A percentile compares a stretch with the other conserved stretches of the same genome.
Evolutionary conservation across 1,140 invertebrate species (phyloP).

Genomic region (Pseudomyrmex dendroicus): DNA sequence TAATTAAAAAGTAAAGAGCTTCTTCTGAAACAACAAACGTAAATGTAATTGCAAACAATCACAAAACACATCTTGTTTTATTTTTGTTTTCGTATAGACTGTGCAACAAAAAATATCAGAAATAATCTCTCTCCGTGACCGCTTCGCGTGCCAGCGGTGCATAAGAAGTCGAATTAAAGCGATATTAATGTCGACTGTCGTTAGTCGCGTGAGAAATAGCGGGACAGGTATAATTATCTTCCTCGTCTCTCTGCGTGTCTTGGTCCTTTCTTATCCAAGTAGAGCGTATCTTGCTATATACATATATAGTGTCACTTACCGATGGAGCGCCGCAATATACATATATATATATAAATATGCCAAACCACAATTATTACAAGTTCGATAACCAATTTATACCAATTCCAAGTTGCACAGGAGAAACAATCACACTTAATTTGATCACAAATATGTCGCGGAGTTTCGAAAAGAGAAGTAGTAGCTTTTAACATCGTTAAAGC

Average conservation of each 20-base stretch:
- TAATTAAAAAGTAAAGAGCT: too few species aligned
- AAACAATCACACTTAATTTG: not conserved
- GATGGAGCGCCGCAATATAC: conserved; percentile 34
- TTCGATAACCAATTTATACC: too few species aligned
- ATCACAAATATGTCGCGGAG: not conserved
- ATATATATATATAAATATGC: not conserved
- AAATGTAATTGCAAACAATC: not conserved
- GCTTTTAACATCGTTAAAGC: not conserved
- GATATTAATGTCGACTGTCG: conserved; percentile 57
- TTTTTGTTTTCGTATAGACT: conserved; percentile 15
- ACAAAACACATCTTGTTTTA: not conserved
- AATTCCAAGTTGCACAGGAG: too few species aligned
- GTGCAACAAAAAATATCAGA: conserved; percentile 1
- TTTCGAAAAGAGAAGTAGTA: too few species aligned
- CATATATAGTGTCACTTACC: not conserved
- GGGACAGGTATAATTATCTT: conserved; percentile 40
- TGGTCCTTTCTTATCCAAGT: conserved; percentile 50
- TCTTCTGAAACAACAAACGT: too few species aligned
- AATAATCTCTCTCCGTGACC: conserved; percentile 5
- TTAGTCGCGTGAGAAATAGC: conserved; percentile 58
- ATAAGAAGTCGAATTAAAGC: conserved; percentile 53
- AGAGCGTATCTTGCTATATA: conserved; percentile 40
- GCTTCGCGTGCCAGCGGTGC: conserved; percentile 19
- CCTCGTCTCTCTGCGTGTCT: conserved; percentile 42
- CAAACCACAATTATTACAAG: too few species aligned